Percentiles rank a stretch among this genome's conserved stretches.
phyloP scores from a whole-genome alignment of 2,797 vertebrate genomes.

The Orientallactaga sibirica region DNA sequence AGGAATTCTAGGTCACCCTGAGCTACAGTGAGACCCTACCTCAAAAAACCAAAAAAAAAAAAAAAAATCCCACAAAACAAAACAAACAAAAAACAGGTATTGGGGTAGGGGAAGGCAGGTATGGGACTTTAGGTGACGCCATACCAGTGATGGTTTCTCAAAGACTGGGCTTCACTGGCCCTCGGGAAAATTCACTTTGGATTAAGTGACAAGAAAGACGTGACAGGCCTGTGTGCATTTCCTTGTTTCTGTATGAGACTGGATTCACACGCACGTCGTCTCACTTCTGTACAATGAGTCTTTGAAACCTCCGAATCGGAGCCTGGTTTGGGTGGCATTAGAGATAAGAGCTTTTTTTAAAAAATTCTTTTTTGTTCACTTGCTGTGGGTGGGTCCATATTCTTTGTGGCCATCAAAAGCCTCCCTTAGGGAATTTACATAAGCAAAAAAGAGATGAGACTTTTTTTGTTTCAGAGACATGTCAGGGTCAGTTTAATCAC shows the following conservation, averaged over 20 bases:
- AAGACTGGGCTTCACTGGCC: fast-evolving
- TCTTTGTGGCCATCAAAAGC: background rate
- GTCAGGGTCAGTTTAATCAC: background rate
- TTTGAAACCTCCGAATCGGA: no score
- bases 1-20: no score
- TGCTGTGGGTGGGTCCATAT: fast-evolving
- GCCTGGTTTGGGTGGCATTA: background rate
- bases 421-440: fast-evolving
- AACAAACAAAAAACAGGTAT: no score
- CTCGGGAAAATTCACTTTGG: background rate
- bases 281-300: background rate
- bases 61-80: no score
- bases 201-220: background rate
- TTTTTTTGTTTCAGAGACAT: background rate
- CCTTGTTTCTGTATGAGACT: background rate
- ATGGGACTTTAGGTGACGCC: fast-evolving
- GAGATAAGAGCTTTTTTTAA: background rate
- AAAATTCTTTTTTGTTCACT: background rate
- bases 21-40: no score
- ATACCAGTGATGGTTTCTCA: fast-evolving
- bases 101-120: background rate
- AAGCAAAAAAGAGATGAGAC: background rate
- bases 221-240: no score
- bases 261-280: fast-evolving
- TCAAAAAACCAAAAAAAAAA: no score